phyloP scores from a whole-genome alignment of 2,888 invertebrate genomes.

The Hermaeophaga mercurialis region DNA sequence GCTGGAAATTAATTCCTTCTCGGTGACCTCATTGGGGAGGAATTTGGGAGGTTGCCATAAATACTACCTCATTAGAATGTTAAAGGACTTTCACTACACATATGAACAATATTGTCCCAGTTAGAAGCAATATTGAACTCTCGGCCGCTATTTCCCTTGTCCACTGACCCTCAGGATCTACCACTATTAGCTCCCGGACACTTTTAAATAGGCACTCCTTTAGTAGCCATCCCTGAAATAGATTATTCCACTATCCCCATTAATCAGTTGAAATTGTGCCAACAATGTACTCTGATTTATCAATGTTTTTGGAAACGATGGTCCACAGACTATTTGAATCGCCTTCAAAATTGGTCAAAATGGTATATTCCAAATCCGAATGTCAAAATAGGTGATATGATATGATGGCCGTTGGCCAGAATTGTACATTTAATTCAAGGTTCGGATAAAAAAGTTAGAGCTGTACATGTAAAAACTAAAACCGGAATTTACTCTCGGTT shows the following conservation, averaged over 20 bases:
- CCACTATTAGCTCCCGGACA: conserved; percentile 17
- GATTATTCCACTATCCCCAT: not conserved
- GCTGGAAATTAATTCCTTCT: not conserved
- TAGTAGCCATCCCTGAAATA: not conserved
- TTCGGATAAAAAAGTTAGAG: no score
- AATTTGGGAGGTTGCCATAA: no score
- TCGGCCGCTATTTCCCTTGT: not conserved
- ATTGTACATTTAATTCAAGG: no score
- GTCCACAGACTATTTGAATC: conserved; percentile 5
- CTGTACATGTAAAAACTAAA: no score
- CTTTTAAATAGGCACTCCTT: conserved; percentile 8
- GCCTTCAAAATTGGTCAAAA: conserved; percentile 10
- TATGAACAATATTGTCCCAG: conserved; percentile 9
- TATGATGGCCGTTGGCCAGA: no score
- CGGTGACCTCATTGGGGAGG: conserved; percentile 1
- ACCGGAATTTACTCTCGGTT: no score
- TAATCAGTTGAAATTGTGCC: conserved; percentile 1
- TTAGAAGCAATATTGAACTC: conserved; percentile 4
- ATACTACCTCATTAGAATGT: no score
- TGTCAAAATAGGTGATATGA: no score
- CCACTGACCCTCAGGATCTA: not conserved
- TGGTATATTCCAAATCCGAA: not conserved
- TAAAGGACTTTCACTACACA: no score
- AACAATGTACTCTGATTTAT: not conserved
- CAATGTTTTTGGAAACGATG: conserved; percentile 14